Evolutionary conservation across 2,113 vertebrate genomes (phyloP).

Genomic region (cat (Felis catus)): F.catus_Fca126_mat1.0 CM031411.1:46560501-46561000

Average conservation of each 20-base stretch:
- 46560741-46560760: too few relatives aligned
- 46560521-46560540: background rate
- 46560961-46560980: too few relatives aligned
- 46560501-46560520: background rate
- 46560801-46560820: background rate
- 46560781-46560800: background rate
- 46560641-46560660: slow-evolving; percentile 29
- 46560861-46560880: background rate
- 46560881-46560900: background rate
- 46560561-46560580: background rate
- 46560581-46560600: slow-evolving; percentile 31
- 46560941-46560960: too few relatives aligned
- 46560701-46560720: too few relatives aligned
- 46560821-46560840: background rate
- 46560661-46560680: background rate
- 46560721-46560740: too few relatives aligned
- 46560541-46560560: background rate
- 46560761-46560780: slow-evolving; percentile 10
- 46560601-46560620: slow-evolving; percentile 23
- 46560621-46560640: background rate
- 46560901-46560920: too few relatives aligned
- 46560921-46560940: too few relatives aligned
- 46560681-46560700: too few relatives aligned
- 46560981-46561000: too few relatives aligned
- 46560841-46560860: background rate